Conservation (phyloP, 1,140 invertebrate species). For the Coptotermes formosanus region DNA sequence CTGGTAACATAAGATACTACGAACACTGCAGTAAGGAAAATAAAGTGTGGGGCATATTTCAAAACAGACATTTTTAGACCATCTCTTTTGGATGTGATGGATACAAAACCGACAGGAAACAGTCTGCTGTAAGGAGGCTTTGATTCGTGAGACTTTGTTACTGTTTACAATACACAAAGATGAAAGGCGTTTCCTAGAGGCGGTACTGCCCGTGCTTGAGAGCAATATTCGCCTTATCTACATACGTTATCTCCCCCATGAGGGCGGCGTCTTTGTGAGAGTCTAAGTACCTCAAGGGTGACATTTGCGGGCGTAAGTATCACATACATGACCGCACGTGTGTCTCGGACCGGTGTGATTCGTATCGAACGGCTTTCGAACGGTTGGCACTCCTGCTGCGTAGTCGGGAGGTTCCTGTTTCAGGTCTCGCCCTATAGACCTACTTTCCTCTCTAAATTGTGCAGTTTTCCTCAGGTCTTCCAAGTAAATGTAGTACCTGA, state of each 20-base stretch:
- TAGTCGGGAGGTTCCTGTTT: too few species aligned
- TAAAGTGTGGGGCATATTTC: background rate
- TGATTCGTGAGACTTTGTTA: slow-evolving; percentile 2
- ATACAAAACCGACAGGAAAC: too few species aligned
- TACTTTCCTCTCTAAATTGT: too few species aligned
- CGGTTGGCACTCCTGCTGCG: too few species aligned
- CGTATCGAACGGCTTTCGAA: too few species aligned
- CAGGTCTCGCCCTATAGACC: too few species aligned
- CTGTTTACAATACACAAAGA: background rate
- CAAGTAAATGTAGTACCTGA: too few species aligned
- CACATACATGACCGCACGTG: too few species aligned
- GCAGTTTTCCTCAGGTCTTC: too few species aligned
- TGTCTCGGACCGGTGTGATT: too few species aligned
- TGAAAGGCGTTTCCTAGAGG: slow-evolving; percentile 15
- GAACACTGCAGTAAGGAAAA: background rate
- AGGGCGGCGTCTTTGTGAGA: background rate
- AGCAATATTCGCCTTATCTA: background rate
- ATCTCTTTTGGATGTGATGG: too few species aligned
- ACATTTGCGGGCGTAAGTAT: background rate
- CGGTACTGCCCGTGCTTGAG: background rate
- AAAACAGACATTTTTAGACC: background rate
- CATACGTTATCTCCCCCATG: background rate
- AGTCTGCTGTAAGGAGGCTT: background rate
- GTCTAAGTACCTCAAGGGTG: background rate
- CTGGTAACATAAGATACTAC: background rate